Evolutionary conservation across 2,888 invertebrate species (phyloP).

Genomic region (Acleris cristana): DNA sequence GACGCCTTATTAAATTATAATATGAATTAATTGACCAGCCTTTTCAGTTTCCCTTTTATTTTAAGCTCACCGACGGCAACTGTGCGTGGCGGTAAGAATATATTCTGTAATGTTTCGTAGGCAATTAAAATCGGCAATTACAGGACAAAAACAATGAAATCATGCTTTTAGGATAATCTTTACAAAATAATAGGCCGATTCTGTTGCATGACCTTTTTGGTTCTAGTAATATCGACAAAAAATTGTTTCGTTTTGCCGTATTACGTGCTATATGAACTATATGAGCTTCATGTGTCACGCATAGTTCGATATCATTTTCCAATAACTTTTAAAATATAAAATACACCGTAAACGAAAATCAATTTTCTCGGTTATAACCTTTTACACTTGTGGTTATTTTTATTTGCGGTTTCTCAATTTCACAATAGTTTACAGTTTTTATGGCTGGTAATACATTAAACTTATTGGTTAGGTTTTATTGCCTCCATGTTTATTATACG

Average conservation of each 20-base stretch:
- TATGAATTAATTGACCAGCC: neutral
- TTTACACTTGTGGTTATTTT: neutral
- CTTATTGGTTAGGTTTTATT: neutral
- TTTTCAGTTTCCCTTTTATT: neutral
- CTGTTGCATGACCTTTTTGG: too few species aligned
- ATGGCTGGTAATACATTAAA: neutral
- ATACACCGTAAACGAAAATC: neutral
- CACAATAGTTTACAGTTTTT: neutral
- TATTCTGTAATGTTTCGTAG: too few species aligned
- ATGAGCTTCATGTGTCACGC: too few species aligned
- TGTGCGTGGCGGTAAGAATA: too few species aligned
- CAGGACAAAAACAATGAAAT: too few species aligned
- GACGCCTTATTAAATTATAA: neutral
- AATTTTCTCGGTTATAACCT: constrained; percentile 2
- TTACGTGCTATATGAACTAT: too few species aligned
- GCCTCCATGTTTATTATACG: neutral
- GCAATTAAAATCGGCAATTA: too few species aligned
- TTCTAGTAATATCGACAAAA: too few species aligned
- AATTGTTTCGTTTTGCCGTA: too few species aligned
- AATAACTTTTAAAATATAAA: neutral
- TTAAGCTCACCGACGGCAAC: too few species aligned
- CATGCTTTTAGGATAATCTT: too few species aligned
- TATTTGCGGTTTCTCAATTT: constrained; percentile 3
- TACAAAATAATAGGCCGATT: too few species aligned
- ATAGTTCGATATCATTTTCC: neutral